Conservation (phyloP, 2,888 invertebrate genomes). For the Athalia cordata region DNA sequence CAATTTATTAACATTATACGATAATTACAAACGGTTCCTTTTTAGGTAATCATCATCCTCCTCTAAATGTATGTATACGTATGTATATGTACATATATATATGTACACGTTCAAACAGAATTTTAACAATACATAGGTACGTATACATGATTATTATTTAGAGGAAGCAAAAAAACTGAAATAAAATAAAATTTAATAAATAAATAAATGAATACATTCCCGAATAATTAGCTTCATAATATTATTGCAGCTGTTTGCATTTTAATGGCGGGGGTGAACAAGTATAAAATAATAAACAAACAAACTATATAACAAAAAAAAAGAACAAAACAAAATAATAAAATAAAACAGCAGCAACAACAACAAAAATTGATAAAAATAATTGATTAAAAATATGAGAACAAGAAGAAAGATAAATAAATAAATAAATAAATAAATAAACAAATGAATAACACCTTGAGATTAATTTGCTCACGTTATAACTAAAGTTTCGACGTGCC, state of each 20-base stretch:
- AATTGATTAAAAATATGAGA: no score
- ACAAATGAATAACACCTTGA: constrained; percentile 14
- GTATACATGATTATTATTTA: constrained; percentile 11
- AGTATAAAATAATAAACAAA: not conserved
- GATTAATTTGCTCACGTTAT: constrained; percentile 34
- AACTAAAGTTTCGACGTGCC: constrained; percentile 30
- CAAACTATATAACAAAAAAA: not conserved
- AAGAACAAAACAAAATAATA: no score
- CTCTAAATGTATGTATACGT: constrained; percentile 11
- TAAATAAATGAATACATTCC: constrained; percentile 23
- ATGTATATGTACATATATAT: constrained; percentile 7
- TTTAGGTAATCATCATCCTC: constrained; percentile 19
- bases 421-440: not conserved
- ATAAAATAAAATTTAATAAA: not conserved
- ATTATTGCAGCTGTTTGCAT: constrained; percentile 35
- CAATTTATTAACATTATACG: constrained; percentile 18
- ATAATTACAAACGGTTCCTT: constrained; percentile 34
- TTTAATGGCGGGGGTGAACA: constrained; percentile 14
- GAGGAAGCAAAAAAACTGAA: not conserved
- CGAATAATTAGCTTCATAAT: constrained; percentile 30
- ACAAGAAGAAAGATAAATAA: not conserved
- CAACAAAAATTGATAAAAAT: no score
- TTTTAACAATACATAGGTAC: constrained; percentile 21
- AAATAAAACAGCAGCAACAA: no score
- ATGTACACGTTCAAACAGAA: constrained; percentile 1